Percentiles rank a stretch among this genome's conserved stretches.
Evolutionary conservation across 2,113 vertebrate species (phyloP).

Genomic region (Halichoerus grypus): DNA sequence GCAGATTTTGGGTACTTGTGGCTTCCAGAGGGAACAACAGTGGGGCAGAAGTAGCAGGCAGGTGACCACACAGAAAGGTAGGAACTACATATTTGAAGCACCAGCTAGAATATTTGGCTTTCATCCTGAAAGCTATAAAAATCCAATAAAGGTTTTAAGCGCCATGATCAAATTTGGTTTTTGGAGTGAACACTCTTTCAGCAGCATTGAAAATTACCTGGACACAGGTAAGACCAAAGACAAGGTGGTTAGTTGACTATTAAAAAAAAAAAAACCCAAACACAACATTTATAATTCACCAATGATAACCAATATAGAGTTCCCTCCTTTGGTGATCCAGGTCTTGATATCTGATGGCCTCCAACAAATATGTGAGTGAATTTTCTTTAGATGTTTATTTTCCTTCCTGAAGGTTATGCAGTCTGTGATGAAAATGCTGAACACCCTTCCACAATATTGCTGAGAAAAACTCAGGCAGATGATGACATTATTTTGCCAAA

Average conservation of each 20-base stretch:
- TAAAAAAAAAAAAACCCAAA: neutral
- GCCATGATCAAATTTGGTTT: neutral
- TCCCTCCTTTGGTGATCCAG: neutral
- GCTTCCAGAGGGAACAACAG: neutral
- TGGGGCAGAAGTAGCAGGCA: neutral
- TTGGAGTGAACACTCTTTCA: neutral
- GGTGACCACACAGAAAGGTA: neutral
- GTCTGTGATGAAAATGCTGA: neutral
- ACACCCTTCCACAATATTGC: neutral
- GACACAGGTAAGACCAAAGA: neutral
- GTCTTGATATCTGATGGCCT: neutral
- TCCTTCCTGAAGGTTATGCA: neutral
- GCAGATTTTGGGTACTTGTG: neutral
- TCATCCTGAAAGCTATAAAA: conserved; percentile 6
- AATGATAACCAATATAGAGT: neutral
- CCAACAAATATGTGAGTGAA: neutral
- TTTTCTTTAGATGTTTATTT: conserved; percentile 31
- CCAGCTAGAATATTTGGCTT: neutral
- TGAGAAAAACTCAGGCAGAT: neutral
- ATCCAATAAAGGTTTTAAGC: neutral
- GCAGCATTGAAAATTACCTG: neutral
- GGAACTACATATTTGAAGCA: neutral
- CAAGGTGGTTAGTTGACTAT: neutral
- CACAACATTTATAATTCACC: neutral
- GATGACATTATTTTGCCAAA: conserved; percentile 32